Percentiles rank a stretch among this genome's conserved stretches.
Evolutionary conservation across 2,797 vertebrate genomes (phyloP).

Genomic region (Holocentrus rufus): DNA sequence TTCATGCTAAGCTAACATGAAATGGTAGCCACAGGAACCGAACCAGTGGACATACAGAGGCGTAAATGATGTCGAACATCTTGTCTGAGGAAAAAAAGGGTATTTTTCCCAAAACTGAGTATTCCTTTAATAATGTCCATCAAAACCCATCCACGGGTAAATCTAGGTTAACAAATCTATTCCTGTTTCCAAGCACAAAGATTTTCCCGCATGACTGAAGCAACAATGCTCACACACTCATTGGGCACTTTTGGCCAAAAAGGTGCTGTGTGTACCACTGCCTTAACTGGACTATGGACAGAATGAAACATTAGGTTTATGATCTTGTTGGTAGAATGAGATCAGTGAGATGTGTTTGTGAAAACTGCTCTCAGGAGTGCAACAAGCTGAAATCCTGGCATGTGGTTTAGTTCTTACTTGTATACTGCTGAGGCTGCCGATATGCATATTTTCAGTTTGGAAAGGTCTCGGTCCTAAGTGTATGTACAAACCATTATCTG

Average conservation of each 20-base stretch:
- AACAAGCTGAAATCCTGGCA: not conserved
- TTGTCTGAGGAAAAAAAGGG: no score
- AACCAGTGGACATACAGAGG: no score
- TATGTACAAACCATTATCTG: slow-evolving; percentile 31
- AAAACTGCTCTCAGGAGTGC: slow-evolving; percentile 3
- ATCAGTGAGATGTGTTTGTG: slow-evolving; percentile 4
- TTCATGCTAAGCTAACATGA: no score
- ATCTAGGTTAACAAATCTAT: no score
- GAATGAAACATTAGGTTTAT: slow-evolving; percentile 20
- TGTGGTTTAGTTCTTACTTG: not conserved
- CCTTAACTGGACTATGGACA: slow-evolving; percentile 2
- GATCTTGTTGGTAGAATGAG: slow-evolving; percentile 5
- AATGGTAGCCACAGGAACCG: no score
- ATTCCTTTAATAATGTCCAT: no score
- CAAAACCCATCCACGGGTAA: no score
- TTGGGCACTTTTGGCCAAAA: not conserved
- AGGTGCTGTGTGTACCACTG: not conserved
- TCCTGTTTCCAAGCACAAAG: no score
- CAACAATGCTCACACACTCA: not conserved
- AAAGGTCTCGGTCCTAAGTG: slow-evolving; percentile 21
- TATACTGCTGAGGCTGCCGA: slow-evolving; percentile 17
- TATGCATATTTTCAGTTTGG: slow-evolving; percentile 25
- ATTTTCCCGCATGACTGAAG: no score
- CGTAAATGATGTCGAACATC: no score
- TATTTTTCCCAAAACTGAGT: no score